phyloP scores from a whole-genome alignment of 2,113 vertebrate species.

The Nasalis larvatus region DNA sequence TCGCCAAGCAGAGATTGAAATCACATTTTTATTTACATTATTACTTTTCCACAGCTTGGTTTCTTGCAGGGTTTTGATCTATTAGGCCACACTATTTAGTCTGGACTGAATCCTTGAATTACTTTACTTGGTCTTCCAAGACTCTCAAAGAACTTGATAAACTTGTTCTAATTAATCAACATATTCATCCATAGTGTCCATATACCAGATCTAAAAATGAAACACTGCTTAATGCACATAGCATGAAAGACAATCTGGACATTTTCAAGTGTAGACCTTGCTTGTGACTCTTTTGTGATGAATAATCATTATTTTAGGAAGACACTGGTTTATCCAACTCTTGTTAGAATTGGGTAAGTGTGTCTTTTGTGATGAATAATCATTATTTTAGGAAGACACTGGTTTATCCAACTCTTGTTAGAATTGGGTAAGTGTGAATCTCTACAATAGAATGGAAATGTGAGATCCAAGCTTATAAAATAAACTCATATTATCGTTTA shows the following conservation, averaged over 20 bases:
- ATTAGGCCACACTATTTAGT: not conserved
- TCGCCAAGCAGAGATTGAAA: constrained; percentile 54
- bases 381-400: not conserved
- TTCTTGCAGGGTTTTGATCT: constrained; percentile 30
- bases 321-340: not conserved
- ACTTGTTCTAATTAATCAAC: not conserved
- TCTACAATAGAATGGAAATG: not conserved
- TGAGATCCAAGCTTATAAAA: not conserved
- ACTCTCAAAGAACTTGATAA: constrained; percentile 35
- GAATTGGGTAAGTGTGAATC: not conserved
- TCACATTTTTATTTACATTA: constrained; percentile 62
- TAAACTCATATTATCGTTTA: not conserved
- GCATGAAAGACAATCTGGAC: not conserved
- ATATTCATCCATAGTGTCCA: not conserved
- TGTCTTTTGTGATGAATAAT: not conserved
- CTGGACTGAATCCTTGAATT: constrained; percentile 34
- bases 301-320: constrained; percentile 4
- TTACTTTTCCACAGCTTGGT: constrained; percentile 60
- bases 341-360: not conserved
- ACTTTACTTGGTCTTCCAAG: constrained; percentile 1
- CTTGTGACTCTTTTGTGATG: not conserved
- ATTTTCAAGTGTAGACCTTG: not conserved
- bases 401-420: not conserved
- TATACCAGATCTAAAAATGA: not conserved
- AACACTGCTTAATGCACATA: not conserved